Base-by-base conservation (phyloP, 2,888 invertebrate genomes). In the Linhomoeus sp. region DNA sequence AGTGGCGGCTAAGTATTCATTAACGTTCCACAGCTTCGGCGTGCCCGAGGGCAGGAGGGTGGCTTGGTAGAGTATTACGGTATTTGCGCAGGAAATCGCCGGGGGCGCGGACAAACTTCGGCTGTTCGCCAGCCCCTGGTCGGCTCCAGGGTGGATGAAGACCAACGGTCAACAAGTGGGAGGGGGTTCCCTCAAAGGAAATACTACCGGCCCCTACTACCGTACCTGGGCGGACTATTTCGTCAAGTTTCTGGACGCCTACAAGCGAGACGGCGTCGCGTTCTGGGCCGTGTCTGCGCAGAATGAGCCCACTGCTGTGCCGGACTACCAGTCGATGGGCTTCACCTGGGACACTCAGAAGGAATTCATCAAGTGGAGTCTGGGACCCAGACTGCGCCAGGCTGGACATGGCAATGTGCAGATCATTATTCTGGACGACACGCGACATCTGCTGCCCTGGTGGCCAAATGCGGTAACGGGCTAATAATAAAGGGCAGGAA, bases 221-320 rank as follows among this genome's bases (percentile, higher is more conserved):
- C 78, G 81, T 63, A 62, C 76, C 0, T 88, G 79, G 72, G 84
- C 84, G 0, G 71, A 82, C 54, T 88, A 87, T 61, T 77, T 80
- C 61, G 58, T 82, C 2, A 37, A 78, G 63, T 85, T 83, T 69
- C 66, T 88, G 38, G 76, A 83, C 54, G 75, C 74, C 46, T 87
- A 87, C 66, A 70, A 73, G 50, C 71, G 74, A 29, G 67, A 76
- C n/a, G 76, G 76, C 19, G 55, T 72, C 17, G 51, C 57, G 14
- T 62, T 73, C 43, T 90, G 87, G 87, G 82, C 78, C 0, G 68
- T 87, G 33, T 81, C 86, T 0, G 79, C 81, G 0, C 82, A 84
- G 25, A 88, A 88, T 63, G 87, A 90, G 63, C 87, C 88, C 0
- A 59, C 66, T 76, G 39, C 64, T 49, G 70, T 62, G 12, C 52